Evolutionary conservation across 2,113 vertebrate genomes (phyloP), one percentile per base, ranked within the genome.

Genomic region (Elephas maximus): DNA sequence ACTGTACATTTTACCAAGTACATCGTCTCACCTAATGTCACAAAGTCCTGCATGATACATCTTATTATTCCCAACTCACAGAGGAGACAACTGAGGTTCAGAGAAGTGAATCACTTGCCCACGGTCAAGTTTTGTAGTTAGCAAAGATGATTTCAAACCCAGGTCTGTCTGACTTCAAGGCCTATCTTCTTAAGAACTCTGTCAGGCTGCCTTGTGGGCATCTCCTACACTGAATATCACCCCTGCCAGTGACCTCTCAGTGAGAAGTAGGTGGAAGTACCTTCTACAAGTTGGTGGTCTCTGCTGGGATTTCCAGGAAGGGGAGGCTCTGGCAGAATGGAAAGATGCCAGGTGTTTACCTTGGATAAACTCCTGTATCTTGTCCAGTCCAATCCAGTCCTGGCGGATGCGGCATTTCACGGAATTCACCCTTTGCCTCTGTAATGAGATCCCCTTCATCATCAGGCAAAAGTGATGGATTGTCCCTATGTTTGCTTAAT

Each of bases 391-490:
- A 93, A 92, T 73, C 78, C 5, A 69, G 65, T 73, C 28, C 77
- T 69, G 14, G 67, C 44, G 69, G 51, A 62, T 51, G n/a, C 85
- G 73, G 41, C 44, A 90, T 94, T 97, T 97, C 67, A 93, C 33
- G 0, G 6, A 88, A n/a, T 81, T n/a, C 41, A 60, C 57, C 65
- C 51, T 93, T 97, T 94, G 82, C 65, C 93, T 94, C 67, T 76
- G 7, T 82, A 96, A 96, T 44, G 11, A 93, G 73, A 97, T 90
- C 71, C 85, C 37, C 63, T 79, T 80, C 73, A 78, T 93, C 78
- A 69, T 74, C n/a, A 88, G 86, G 77, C 60, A 96, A 60, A 92
- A 86, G 33, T 95, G 85, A 94, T 95, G 74, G 51, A 86, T 93
- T 62, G 45, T 67, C 4, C 33, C 93, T 94, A 20, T 7, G 24